Conservation (phyloP, 2,888 invertebrate genomes). For the Ellobium chinense region DNA sequence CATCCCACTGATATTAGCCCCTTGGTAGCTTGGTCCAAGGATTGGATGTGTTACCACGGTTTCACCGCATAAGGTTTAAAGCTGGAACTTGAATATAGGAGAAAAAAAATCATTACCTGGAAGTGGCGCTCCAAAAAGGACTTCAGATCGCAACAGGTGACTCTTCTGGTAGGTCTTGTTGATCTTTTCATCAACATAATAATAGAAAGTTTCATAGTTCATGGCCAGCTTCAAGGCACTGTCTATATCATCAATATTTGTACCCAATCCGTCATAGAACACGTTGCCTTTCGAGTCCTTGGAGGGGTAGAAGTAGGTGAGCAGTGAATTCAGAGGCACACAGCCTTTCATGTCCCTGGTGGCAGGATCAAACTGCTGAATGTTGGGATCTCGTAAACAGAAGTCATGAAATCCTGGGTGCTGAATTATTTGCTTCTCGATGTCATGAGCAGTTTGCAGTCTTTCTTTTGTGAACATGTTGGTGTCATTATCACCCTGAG, state of each 20-base stretch:
- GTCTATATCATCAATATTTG: slow-evolving; percentile 65
- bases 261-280: slow-evolving; percentile 71
- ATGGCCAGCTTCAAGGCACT: slow-evolving; percentile 70
- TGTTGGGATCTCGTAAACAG: slow-evolving; percentile 63
- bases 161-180: slow-evolving; percentile 65
- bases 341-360: slow-evolving; percentile 62
- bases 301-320: slow-evolving; percentile 75
- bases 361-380: slow-evolving; percentile 55
- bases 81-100: too few relatives aligned
- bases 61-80: too few relatives aligned
- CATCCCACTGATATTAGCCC: too few relatives aligned
- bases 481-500: slow-evolving; percentile 58
- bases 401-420: slow-evolving; percentile 67
- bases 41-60: too few relatives aligned
- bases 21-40: too few relatives aligned
- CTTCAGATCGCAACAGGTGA: slow-evolving; percentile 68
- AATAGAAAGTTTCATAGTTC: slow-evolving; percentile 71
- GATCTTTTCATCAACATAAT: slow-evolving; percentile 73
- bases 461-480: slow-evolving; percentile 74
- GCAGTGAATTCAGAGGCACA: slow-evolving; percentile 71
- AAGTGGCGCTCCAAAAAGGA: slow-evolving; percentile 73
- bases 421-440: slow-evolving; percentile 66
- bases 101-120: too few relatives aligned
- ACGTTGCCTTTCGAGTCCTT: slow-evolving; percentile 54
- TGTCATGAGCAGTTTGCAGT: slow-evolving; percentile 65